These are phyloP conservation scores for Melanostoma scalare DNA, from an alignment of 2,888 invertebrate genomes.

Conservation along the genomic window DNA sequence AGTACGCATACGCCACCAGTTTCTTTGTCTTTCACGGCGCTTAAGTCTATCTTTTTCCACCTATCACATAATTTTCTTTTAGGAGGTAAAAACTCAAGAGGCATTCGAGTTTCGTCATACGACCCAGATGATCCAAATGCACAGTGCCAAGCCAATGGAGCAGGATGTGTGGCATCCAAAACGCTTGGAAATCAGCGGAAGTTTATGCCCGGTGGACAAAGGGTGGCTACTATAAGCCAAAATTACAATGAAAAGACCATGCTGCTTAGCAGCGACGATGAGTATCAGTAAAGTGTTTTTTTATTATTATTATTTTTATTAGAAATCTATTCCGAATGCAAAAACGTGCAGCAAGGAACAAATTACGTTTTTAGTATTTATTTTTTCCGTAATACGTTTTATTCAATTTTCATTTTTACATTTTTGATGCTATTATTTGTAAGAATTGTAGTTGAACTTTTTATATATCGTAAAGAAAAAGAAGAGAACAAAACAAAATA, in stretches of 20 bases:
- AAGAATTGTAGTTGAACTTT: conserved; percentile 70
- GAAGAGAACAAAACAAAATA: conserved; percentile 23
- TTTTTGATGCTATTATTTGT: conserved; percentile 60
- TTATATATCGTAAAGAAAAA: conserved; percentile 58
- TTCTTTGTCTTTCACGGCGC: conserved; percentile 28
- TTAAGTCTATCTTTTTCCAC: conserved; percentile 52
- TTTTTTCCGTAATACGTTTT: conserved; percentile 30
- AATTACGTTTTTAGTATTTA: conserved; percentile 23
- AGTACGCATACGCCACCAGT: conserved; percentile 7
- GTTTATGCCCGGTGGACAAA: conserved; percentile 86
- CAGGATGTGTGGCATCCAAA: conserved; percentile 82
- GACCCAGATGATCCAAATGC: conserved; percentile 87
- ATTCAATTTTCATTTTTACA: conserved; percentile 35
- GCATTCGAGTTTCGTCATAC: conserved; percentile 86
- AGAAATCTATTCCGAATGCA: conserved; percentile 17
- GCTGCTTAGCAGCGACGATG: conserved; percentile 97
- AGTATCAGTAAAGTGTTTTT: conserved; percentile 87
- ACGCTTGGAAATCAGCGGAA: conserved; percentile 82
- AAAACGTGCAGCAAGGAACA: conserved; percentile 20
- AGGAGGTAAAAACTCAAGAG: conserved; percentile 86
- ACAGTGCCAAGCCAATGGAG: conserved; percentile 76
- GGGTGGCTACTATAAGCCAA: conserved; percentile 90
- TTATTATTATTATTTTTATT: conserved; percentile 12
- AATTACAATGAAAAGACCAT: conserved; percentile 98
- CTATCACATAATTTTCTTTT: conserved; percentile 70